Percentiles rank a stretch among this genome's conserved stretches.
phyloP scores from a whole-genome alignment of 2,113 vertebrate genomes.

The Grantiella picta region DNA sequence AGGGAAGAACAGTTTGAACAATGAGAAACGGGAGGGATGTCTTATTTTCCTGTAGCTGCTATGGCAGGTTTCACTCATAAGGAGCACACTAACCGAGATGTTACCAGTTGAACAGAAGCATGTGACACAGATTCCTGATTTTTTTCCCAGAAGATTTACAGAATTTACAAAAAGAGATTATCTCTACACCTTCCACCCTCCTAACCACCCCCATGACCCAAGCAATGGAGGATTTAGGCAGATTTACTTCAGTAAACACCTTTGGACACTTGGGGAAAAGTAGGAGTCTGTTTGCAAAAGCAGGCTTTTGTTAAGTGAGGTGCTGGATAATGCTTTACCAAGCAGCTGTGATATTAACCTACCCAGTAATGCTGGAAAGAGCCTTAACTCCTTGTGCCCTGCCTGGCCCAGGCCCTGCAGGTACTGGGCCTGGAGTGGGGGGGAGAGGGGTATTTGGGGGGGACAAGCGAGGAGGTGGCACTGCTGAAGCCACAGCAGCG shows the following conservation, averaged over 20 bases:
- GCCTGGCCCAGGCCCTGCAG: not conserved
- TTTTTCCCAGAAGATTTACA: slow-evolving; percentile 72
- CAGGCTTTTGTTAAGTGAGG: slow-evolving; percentile 90
- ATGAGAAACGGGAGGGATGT: slow-evolving; percentile 51
- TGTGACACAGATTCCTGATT: slow-evolving; percentile 92
- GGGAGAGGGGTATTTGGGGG: not conserved
- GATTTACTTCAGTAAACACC: slow-evolving; percentile 99
- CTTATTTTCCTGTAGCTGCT: slow-evolving; percentile 40
- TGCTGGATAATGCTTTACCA: slow-evolving; percentile 88
- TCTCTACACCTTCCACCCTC: slow-evolving; percentile 86
- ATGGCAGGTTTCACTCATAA: slow-evolving; percentile 55
- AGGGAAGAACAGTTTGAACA: slow-evolving; percentile 52
- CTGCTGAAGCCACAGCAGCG: slow-evolving; percentile 40
- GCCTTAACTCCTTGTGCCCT: slow-evolving; percentile 81
- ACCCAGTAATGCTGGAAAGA: slow-evolving; percentile 72
- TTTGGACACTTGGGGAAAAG: slow-evolving; percentile 88
- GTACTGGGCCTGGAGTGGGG: not conserved
- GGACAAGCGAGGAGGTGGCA: not conserved
- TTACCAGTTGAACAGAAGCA: slow-evolving; percentile 82
- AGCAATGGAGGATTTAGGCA: slow-evolving; percentile 91
- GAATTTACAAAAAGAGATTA: slow-evolving; percentile 94
- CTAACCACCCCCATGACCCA: slow-evolving; percentile 81
- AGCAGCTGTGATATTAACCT: slow-evolving; percentile 93
- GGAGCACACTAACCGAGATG: slow-evolving; percentile 68
- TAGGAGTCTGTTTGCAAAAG: slow-evolving; percentile 92